phyloP scores from a whole-genome alignment of 2,888 invertebrate genomes.

The Drosophila prolongata region DNA sequence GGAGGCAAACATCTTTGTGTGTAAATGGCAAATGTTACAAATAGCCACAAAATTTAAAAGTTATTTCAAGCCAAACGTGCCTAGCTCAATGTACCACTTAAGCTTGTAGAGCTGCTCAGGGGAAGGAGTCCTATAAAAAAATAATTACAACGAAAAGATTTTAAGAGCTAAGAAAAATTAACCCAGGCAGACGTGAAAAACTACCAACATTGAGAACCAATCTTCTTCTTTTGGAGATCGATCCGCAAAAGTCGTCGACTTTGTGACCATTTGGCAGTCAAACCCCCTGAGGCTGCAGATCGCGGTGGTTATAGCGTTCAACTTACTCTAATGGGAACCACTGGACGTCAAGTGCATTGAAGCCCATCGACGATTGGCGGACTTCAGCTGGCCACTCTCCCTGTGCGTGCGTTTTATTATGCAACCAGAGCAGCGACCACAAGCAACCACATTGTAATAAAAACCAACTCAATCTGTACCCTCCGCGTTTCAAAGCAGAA shows the following conservation, averaged over 20 bases:
- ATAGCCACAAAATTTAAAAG: constrained; percentile 60
- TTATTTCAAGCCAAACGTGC: constrained; percentile 62
- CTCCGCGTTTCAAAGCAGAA: constrained; percentile 32
- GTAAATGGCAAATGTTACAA: constrained; percentile 63
- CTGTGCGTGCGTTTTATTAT: constrained; percentile 45
- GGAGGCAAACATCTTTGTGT: constrained; percentile 23
- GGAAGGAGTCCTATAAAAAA: neutral
- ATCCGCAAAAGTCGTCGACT: too few relatives aligned
- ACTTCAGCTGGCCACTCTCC: neutral
- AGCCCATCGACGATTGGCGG: constrained; percentile 23
- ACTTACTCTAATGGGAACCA: constrained; percentile 1
- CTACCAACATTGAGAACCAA: too few relatives aligned
- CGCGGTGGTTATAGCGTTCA: neutral
- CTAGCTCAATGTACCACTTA: constrained; percentile 13
- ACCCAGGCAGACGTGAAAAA: too few relatives aligned
- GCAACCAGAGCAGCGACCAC: constrained; percentile 49
- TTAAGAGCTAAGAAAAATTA: too few relatives aligned
- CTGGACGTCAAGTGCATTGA: constrained; percentile 43
- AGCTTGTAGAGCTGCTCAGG: neutral
- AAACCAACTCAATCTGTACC: constrained; percentile 51
- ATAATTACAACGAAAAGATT: neutral
- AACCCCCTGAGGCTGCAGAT: too few relatives aligned
- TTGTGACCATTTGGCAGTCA: neutral
- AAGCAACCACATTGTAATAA: constrained; percentile 49
- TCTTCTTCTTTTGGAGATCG: too few relatives aligned